These are phyloP conservation scores for Mythimna impura DNA, from an alignment of 2,888 invertebrate species.

Conservation along the genomic window DNA sequence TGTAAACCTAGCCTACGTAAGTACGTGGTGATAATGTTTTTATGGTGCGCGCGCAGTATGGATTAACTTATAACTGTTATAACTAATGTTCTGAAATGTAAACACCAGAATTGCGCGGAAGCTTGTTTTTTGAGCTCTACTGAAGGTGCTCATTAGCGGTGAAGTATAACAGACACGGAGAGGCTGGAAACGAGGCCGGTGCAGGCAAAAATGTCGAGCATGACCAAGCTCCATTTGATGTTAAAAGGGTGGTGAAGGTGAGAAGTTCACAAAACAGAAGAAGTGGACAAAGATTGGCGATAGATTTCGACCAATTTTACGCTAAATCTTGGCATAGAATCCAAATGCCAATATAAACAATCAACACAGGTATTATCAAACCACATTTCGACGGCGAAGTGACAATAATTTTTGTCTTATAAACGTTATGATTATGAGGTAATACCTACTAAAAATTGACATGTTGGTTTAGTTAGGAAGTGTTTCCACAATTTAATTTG, in stretches of 20 bases:
- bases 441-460: no score
- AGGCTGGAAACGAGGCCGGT: not conserved
- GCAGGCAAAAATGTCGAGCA: not conserved
- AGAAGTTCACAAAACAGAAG: no score
- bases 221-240: not conserved
- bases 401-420: no score
- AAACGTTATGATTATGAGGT: no score
- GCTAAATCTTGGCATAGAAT: not conserved
- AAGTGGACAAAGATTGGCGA: no score
- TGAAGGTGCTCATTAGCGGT: slow-evolving; percentile 12
- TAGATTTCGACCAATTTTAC: not conserved
- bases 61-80: slow-evolving; percentile 51
- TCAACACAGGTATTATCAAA: slow-evolving; percentile 5
- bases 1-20: slow-evolving; percentile 64
- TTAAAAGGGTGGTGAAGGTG: not conserved
- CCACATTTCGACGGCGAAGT: no score
- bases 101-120: slow-evolving; percentile 46
- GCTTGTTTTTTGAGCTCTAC: slow-evolving; percentile 23
- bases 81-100: slow-evolving; percentile 47
- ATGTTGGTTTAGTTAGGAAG: no score
- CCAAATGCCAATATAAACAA: slow-evolving; percentile 14
- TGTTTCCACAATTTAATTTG: no score
- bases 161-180: slow-evolving; percentile 19
- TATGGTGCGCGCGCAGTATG: slow-evolving; percentile 46
- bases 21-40: slow-evolving; percentile 56